Conservation (phyloP, 2,113 vertebrate species). For the Dryoscopus gambensis region DNA sequence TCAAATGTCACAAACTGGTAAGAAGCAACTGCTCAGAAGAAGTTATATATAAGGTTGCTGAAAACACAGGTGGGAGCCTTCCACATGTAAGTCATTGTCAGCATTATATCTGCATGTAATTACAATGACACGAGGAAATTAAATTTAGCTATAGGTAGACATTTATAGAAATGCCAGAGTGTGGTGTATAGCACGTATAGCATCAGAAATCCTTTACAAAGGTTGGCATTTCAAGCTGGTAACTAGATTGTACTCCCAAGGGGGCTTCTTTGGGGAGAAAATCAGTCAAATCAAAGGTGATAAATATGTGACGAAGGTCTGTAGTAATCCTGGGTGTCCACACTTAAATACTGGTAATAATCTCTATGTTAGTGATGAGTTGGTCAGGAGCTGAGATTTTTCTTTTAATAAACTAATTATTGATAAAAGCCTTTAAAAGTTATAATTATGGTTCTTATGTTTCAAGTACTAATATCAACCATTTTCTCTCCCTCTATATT, state of each 20-base stretch:
- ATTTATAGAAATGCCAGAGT: background rate
- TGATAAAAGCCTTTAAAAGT: background rate
- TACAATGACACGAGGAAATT: background rate
- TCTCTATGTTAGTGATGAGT: background rate
- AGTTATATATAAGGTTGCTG: background rate
- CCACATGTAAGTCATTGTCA: background rate
- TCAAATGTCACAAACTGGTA: background rate
- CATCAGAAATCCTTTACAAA: background rate
- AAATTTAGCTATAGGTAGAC: background rate
- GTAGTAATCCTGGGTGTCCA: background rate
- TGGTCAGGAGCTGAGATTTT: background rate
- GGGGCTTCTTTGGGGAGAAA: background rate
- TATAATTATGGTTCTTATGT: background rate
- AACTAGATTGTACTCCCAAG: background rate
- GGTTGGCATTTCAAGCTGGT: background rate
- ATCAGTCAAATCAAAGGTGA: background rate
- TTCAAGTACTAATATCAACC: background rate
- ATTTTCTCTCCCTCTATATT: background rate
- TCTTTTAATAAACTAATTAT: background rate
- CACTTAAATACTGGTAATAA: background rate
- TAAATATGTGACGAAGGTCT: background rate
- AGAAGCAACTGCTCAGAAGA: background rate
- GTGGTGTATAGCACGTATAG: background rate
- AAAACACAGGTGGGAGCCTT: background rate
- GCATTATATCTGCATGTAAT: background rate